phyloP scores from a whole-genome alignment of 2,797 vertebrate species.

The Harpagifer antarcticus region DNA sequence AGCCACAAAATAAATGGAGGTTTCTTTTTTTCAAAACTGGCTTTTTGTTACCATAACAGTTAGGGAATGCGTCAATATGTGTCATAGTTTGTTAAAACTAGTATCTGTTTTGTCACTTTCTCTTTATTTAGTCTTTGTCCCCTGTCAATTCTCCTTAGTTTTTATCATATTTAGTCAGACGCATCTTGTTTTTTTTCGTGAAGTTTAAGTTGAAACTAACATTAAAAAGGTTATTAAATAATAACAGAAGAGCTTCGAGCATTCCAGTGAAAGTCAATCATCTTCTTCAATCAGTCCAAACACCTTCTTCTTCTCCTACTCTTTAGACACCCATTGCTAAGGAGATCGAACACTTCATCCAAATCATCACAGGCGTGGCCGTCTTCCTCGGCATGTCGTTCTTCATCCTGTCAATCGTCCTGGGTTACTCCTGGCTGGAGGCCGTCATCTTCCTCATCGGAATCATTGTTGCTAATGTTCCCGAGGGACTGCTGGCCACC shows the following conservation, averaged over 20 bases:
- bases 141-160: too few relatives aligned
- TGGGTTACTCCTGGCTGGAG: constrained; percentile 93
- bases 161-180: too few relatives aligned
- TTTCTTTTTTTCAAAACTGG: background rate
- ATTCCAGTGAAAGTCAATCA: background rate
- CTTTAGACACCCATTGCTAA: constrained; percentile 90
- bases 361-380: constrained; percentile 94
- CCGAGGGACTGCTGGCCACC: constrained; percentile 93
- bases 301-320: background rate
- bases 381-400: constrained; percentile 93
- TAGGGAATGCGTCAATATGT: background rate
- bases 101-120: too few relatives aligned
- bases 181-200: too few relatives aligned
- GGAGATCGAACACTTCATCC: constrained; percentile 96
- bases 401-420: constrained; percentile 91
- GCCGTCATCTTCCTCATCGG: constrained; percentile 96
- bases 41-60: background rate
- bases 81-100: background rate
- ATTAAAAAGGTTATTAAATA: too few relatives aligned
- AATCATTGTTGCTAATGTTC: constrained; percentile 95
- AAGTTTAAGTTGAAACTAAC: too few relatives aligned
- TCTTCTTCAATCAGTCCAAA: background rate
- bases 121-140: too few relatives aligned
- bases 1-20: background rate
- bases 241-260: background rate